A percentile compares a stretch with the other conserved stretches of the same genome.
Evolutionary conservation across 2,113 vertebrate genomes (phyloP).

Genomic region (Apodemus sylvaticus): DNA sequence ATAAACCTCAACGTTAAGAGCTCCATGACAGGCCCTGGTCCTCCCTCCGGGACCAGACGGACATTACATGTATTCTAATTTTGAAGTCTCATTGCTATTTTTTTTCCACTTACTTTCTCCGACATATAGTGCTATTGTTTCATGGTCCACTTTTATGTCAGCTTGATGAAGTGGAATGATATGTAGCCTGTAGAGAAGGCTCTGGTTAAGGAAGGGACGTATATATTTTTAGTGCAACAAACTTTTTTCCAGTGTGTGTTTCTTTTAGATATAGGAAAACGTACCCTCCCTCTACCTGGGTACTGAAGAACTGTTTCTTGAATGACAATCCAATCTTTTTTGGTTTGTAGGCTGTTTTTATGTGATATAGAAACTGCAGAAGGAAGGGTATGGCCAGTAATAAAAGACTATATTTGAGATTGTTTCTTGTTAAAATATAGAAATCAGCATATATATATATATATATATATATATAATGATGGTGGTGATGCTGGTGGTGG

Average conservation of each 20-base stretch:
- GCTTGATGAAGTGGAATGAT: accelerated
- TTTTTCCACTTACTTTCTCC: constrained; percentile 2
- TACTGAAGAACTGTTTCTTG: background rate
- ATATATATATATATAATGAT: background rate
- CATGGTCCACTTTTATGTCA: background rate
- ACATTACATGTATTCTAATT: background rate
- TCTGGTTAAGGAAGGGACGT: background rate
- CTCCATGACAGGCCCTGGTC: background rate
- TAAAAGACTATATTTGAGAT: background rate
- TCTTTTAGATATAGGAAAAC: background rate
- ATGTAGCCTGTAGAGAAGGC: background rate
- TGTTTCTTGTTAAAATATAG: background rate
- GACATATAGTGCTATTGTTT: background rate
- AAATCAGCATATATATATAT: too few species aligned
- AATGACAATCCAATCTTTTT: background rate
- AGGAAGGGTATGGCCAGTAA: background rate
- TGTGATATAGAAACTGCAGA: background rate
- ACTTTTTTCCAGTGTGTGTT: constrained; percentile 17
- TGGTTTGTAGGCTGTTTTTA: background rate
- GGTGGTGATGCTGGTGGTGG: too few species aligned
- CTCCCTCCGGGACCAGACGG: background rate
- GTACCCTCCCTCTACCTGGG: background rate
- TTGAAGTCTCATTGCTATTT: constrained; percentile 46
- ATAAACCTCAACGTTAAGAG: background rate
- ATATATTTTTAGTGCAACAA: background rate